A percentile compares a stretch with the other conserved stretches of the same genome.
These are phyloP conservation scores for Mirounga angustirostris DNA, from an alignment of 2,113 vertebrate genomes.

Conservation along the genomic window DNA sequence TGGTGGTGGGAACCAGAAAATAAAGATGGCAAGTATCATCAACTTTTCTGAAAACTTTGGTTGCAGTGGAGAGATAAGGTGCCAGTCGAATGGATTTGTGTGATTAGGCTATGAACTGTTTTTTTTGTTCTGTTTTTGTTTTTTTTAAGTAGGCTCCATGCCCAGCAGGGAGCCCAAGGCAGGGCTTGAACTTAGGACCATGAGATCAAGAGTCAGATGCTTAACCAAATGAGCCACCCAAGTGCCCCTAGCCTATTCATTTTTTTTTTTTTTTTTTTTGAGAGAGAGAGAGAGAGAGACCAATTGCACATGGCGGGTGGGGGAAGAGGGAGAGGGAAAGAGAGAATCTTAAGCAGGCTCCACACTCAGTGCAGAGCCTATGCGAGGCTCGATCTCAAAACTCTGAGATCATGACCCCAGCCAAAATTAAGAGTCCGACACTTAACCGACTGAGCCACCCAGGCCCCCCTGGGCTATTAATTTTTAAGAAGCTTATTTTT, in stretches of 20 bases:
- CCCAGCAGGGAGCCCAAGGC: background rate
- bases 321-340: background rate
- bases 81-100: background rate
- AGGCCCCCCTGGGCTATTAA: background rate
- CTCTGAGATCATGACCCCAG: background rate
- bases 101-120: background rate
- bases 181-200: background rate
- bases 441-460: background rate
- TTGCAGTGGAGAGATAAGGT: background rate
- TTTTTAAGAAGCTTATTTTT: conserved; percentile 1
- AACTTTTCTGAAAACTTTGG: background rate
- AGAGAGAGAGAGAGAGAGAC: background rate
- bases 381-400: background rate
- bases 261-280: background rate
- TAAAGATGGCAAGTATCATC: background rate
- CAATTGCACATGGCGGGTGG: background rate
- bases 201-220: background rate
- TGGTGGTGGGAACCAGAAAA: background rate
- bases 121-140: background rate
- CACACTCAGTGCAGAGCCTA: background rate
- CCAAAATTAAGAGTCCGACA: background rate
- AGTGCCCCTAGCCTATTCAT: background rate
- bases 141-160: background rate
- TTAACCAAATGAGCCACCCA: background rate
- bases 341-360: background rate